Conservation (phyloP, 2,888 invertebrate genomes). For the Apeira syringaria region DNA sequence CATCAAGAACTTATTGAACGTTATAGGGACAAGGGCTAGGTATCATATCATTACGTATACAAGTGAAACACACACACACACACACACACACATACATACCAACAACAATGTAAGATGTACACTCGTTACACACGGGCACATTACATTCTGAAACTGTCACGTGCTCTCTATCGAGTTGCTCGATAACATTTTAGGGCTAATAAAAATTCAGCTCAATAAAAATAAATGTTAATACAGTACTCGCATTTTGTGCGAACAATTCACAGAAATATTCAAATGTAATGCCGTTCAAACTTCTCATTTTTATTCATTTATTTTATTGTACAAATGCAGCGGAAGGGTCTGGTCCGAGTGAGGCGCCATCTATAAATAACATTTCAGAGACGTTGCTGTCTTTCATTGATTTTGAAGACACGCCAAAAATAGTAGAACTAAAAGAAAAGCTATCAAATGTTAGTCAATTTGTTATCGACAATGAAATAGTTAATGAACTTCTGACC, state of each 20-base stretch:
- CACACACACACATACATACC: too few species aligned
- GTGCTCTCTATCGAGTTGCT: not conserved
- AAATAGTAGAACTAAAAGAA: constrained; percentile 51
- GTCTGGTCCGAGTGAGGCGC: constrained; percentile 14
- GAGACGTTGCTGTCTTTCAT: constrained; percentile 18
- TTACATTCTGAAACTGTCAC: too few species aligned
- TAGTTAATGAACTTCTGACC: constrained; percentile 41
- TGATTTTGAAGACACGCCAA: constrained; percentile 24
- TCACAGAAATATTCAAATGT: constrained; percentile 13
- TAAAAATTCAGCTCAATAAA: constrained; percentile 28
- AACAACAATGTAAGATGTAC: too few species aligned
- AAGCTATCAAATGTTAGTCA: constrained; percentile 53
- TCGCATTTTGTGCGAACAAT: not conserved
- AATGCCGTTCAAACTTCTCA: constrained; percentile 19
- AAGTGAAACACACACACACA: too few species aligned
- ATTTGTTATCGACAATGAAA: constrained; percentile 53
- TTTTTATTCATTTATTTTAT: not conserved
- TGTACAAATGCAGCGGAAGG: constrained; percentile 10
- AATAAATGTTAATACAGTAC: constrained; percentile 3
- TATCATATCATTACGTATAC: too few species aligned
- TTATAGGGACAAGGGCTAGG: too few species aligned
- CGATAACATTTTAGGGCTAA: constrained; percentile 29
- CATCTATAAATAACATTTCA: constrained; percentile 20
- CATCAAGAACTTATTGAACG: too few species aligned
- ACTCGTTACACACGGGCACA: too few species aligned